phyloP scores from a whole-genome alignment of 2,888 invertebrate genomes.

The Lasioglossum malachurum region DNA sequence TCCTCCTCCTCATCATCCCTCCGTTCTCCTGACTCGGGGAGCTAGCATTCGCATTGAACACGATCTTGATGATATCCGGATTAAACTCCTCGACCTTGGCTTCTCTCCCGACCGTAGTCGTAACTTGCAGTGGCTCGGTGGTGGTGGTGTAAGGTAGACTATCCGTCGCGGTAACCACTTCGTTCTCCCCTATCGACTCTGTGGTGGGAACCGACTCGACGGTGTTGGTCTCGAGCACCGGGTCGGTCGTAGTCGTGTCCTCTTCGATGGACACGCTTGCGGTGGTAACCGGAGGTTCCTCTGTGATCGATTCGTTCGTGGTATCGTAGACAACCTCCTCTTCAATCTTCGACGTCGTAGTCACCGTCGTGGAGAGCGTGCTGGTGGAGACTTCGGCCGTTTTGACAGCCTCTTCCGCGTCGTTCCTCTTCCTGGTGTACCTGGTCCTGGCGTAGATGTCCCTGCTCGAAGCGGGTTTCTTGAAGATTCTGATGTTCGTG shows the following conservation, averaged over 20 bases:
- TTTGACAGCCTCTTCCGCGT: conserved; percentile 8
- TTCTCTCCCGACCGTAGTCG: background rate
- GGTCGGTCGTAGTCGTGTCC: background rate
- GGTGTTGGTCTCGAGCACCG: conserved; percentile 30
- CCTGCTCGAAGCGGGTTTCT: conserved; percentile 53
- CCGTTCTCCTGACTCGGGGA: background rate
- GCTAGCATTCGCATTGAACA: conserved; percentile 11
- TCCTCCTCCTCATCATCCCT: conserved; percentile 59
- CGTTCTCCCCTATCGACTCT: conserved; percentile 33
- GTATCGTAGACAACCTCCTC: background rate
- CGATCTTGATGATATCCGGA: conserved; percentile 29
- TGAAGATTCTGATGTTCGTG: conserved; percentile 74
- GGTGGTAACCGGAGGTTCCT: background rate
- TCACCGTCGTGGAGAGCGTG: background rate
- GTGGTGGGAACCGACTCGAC: conserved; percentile 10
- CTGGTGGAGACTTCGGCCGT: background rate
- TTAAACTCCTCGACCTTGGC: background rate
- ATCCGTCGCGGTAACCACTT: conserved; percentile 10
- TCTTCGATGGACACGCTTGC: background rate
- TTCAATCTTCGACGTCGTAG: background rate
- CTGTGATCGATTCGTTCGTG: background rate
- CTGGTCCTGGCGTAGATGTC: conserved; percentile 55
- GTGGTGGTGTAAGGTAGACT: background rate
- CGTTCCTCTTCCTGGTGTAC: conserved; percentile 58
- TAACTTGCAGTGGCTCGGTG: background rate